Percentiles rank a stretch among this genome's conserved stretches.
phyloP scores from a whole-genome alignment of 1,140 invertebrate species.

The Apis laboriosa region DNA sequence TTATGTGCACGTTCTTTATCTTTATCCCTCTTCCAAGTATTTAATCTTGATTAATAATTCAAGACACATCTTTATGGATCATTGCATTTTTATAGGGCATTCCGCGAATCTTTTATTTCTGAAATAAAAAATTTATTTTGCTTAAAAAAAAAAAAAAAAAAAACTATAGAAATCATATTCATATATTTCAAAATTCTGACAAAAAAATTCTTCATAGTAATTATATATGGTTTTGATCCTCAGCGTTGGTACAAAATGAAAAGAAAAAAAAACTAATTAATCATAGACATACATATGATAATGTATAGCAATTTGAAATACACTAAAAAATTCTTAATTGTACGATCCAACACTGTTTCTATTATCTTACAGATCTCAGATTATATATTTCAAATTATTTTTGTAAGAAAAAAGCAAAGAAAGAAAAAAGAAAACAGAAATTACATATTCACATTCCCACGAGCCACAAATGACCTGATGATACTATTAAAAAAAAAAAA shows the following conservation, averaged over 20 bases:
- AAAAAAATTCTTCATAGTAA: constrained; percentile 26
- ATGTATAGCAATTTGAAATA: constrained; percentile 44
- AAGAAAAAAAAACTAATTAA: constrained; percentile 21
- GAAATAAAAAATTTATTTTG: constrained; percentile 34
- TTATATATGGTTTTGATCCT: constrained; percentile 41
- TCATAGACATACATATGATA: constrained; percentile 3
- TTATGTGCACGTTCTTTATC: constrained; percentile 51
- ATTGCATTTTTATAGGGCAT: constrained; percentile 71
- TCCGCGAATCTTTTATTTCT: constrained; percentile 59
- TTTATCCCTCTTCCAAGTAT: constrained; percentile 11
- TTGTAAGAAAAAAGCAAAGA: constrained; percentile 62
- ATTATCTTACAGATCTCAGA: constrained; percentile 70
- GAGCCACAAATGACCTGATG: constrained; percentile 69
- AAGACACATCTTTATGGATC: constrained; percentile 59
- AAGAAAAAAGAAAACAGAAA: constrained; percentile 57
- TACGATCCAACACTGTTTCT: constrained; percentile 65
- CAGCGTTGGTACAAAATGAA: constrained; percentile 24
- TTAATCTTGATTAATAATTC: constrained; percentile 56
- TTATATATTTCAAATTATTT: constrained; percentile 72
- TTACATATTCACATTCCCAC: constrained; percentile 72
- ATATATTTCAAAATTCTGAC: constrained; percentile 33
- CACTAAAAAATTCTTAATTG: constrained; percentile 61
- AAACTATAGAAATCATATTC: constrained; percentile 19
- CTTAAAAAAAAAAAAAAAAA: constrained; percentile 11
- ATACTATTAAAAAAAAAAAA: constrained; percentile 55